Evolutionary conservation across 1,140 invertebrate species (phyloP), one percentile per base, ranked within the genome.

Genomic region (Drosophila teissieri): DNA sequence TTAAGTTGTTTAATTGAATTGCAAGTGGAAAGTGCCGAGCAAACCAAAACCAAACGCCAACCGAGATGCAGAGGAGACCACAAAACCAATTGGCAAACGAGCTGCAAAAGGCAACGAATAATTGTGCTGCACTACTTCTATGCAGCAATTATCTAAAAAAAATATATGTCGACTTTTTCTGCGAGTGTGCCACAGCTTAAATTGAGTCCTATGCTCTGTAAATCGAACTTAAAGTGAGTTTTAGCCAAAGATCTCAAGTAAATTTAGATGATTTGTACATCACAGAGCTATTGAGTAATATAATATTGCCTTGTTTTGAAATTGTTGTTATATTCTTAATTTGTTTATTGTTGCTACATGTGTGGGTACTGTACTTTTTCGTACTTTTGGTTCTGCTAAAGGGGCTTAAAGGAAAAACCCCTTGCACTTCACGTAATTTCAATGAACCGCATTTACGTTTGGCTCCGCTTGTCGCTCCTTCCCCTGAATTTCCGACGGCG

Each of bases 361-460:
- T 31, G 8, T 31, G 31, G 31, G 62, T 62, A 73, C 54, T 55
- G 19, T 73, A 54, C 42, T 62, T 34, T 40, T 61, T 54, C 70
- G 17, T 36, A 2, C n/a, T 36, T 36, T 12, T 53, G 31, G 7
- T 12, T 22, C 34, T 4, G 31, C 31, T 3, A 6, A 4, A 40
- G 27, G 27, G 17, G 12, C 22, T 63, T 57, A 6, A 3, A 2
- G 57, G 27, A n/a, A 36, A 31, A 15, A 5, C 37, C 24, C 27
- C 24, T 37, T 24, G 37, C 64, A 74, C 78, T 75, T 82, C 62
- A 83, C 82, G 74, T 88, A 82, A 86, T 86, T 86, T 86, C 83
- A 88, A 82, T 88, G 82, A 72, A 79, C 79, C 83, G 79, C 75
- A 83, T 86, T 88, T 82, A 68, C 82, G 80, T 79, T 85, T 53